These are phyloP conservation scores for Sylvia borin DNA, from an alignment of 2,797 vertebrate species.

Conservation along the genomic window DNA sequence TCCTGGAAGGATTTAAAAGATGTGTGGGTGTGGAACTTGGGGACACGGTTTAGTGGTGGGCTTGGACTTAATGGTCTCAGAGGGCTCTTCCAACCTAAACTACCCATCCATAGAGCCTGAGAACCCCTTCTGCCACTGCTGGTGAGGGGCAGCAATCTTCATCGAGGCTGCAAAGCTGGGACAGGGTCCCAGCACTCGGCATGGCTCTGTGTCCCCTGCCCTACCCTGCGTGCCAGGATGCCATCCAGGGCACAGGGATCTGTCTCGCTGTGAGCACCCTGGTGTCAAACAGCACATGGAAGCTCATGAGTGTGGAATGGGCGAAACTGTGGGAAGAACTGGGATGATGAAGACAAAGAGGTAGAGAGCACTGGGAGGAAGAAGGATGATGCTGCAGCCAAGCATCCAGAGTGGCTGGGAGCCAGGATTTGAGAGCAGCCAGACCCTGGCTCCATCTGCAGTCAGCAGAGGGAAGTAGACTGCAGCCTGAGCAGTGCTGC, in stretches of 20 bases:
- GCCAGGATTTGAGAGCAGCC: not conserved
- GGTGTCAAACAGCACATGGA: not conserved
- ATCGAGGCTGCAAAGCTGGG: not conserved
- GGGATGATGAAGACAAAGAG: not conserved
- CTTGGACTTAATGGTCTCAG: not conserved
- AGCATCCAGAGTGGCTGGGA: not conserved
- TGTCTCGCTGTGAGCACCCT: not conserved
- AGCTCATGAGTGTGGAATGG: fast-evolving
- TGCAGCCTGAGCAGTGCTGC: fast-evolving
- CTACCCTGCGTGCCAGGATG: not conserved
- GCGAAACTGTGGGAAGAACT: not conserved
- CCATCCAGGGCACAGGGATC: not conserved
- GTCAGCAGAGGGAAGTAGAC: not conserved
- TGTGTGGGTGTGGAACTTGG: not conserved
- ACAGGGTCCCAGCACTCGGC: not conserved
- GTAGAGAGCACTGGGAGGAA: not conserved
- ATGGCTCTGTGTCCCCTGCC: not conserved
- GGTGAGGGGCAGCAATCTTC: not conserved
- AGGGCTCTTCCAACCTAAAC: not conserved
- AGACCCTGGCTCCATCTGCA: constrained; percentile 59
- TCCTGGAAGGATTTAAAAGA: not conserved
- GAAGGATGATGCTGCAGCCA: not conserved
- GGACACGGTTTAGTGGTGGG: not conserved
- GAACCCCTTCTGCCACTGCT: not conserved
- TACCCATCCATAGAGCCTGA: too few species aligned